Conservation (phyloP, 2,113 vertebrate species). For the Channa argus region DNA sequence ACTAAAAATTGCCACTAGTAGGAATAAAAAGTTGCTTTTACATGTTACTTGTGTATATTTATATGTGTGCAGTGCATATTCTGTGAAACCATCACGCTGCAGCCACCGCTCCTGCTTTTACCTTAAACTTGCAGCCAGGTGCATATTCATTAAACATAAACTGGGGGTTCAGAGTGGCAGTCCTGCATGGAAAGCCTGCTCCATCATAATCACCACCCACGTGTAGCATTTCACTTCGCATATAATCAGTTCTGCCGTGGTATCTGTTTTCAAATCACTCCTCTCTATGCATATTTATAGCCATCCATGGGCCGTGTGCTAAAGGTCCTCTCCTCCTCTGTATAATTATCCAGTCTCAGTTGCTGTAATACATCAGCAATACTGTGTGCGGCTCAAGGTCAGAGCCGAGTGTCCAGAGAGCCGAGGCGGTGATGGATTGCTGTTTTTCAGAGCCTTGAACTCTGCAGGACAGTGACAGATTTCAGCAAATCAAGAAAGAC, state of each 20-base stretch:
- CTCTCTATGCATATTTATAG: slow-evolving; percentile 55
- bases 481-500: slow-evolving; percentile 59
- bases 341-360: slow-evolving; percentile 70
- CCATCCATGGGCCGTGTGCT: slow-evolving; percentile 18
- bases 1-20: too few relatives aligned
- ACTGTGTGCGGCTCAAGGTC: slow-evolving; percentile 78
- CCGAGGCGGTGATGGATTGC: slow-evolving; percentile 74
- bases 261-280: slow-evolving; percentile 22
- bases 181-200: too few relatives aligned
- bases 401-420: slow-evolving; percentile 49
- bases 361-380: slow-evolving; percentile 70
- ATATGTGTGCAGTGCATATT: too few relatives aligned
- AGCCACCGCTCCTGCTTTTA: too few relatives aligned
- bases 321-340: slow-evolving; percentile 36
- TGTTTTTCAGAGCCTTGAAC: slow-evolving; percentile 66
- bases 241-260: slow-evolving; percentile 36
- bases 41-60: too few relatives aligned
- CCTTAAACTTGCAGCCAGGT: too few relatives aligned
- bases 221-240: slow-evolving; percentile 7
- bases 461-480: slow-evolving; percentile 71
- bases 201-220: slow-evolving; percentile 26
- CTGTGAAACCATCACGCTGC: too few relatives aligned
- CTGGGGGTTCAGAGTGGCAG: too few relatives aligned
- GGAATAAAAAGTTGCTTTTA: too few relatives aligned
- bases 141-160: too few relatives aligned